These are phyloP conservation scores for Poecilia picta DNA, from an alignment of 2,797 vertebrate genomes.

Conservation along the genomic window DNA sequence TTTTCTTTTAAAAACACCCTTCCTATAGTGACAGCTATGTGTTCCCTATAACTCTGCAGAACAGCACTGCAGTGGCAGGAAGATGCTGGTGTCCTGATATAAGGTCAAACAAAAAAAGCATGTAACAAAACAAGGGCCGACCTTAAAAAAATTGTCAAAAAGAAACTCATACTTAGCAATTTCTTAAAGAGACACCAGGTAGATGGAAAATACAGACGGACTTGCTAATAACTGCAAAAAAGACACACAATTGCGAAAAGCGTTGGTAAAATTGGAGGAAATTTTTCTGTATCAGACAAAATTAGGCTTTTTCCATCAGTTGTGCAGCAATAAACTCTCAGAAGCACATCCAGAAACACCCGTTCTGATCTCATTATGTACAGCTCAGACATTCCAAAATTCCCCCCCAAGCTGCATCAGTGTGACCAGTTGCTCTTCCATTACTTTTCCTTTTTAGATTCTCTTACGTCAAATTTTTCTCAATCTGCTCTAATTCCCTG, in stretches of 20 bases:
- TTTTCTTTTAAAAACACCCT: background rate
- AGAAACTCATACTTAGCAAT: background rate
- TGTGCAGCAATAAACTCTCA: slow-evolving; percentile 38
- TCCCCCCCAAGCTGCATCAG: background rate
- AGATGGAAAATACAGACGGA: background rate
- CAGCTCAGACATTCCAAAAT: background rate
- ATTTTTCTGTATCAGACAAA: slow-evolving; percentile 42
- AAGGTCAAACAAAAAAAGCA: background rate
- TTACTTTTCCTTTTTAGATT: background rate
- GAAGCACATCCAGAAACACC: slow-evolving; percentile 13
- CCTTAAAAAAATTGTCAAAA: background rate
- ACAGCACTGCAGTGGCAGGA: background rate
- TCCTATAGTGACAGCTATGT: background rate
- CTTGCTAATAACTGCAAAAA: background rate
- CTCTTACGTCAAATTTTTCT: slow-evolving; percentile 25
- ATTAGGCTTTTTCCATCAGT: slow-evolving; percentile 50
- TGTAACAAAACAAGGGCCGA: background rate
- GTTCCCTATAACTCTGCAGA: background rate
- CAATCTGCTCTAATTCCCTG: slow-evolving; percentile 58
- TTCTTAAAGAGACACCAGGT: background rate
- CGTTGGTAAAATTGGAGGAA: background rate
- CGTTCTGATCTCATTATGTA: background rate
- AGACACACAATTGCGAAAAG: background rate
- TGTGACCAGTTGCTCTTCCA: background rate
- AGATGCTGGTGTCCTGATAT: background rate